A percentile compares a stretch with the other conserved stretches of the same genome.
Conservation (phyloP, 2,113 vertebrate species). For the Fregata magnificens region DNA sequence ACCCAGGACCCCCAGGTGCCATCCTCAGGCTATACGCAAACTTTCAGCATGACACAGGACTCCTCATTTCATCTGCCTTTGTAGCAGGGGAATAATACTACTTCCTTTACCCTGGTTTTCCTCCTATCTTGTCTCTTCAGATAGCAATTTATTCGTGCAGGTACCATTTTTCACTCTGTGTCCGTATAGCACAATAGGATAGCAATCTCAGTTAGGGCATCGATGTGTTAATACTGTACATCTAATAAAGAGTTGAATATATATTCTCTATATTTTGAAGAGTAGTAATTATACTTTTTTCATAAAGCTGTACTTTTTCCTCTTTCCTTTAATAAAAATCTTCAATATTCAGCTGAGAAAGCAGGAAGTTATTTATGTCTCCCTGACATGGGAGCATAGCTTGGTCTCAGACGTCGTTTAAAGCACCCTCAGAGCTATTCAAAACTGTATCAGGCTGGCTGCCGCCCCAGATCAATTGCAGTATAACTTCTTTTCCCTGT, state of each 20-base stretch:
- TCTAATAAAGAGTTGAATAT: neutral
- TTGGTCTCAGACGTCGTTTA: neutral
- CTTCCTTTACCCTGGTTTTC: neutral
- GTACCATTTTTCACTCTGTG: neutral
- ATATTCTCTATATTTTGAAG: neutral
- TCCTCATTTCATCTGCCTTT: neutral
- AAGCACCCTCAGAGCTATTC: slow-evolving; percentile 12
- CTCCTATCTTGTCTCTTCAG: neutral
- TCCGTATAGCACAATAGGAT: neutral
- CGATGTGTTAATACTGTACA: neutral
- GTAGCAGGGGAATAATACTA: neutral
- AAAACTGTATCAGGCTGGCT: neutral
- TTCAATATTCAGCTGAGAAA: slow-evolving; percentile 19
- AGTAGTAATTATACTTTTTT: neutral
- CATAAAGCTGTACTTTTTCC: neutral
- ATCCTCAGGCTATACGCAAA: rapidly evolving
- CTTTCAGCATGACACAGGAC: neutral
- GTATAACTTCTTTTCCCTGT: neutral
- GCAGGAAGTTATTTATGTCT: slow-evolving; percentile 2
- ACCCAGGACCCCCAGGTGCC: neutral
- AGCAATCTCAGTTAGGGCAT: neutral
- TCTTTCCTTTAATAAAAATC: slow-evolving; percentile 11
- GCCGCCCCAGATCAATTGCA: neutral
- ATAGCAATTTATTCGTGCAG: neutral
- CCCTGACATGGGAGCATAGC: neutral